phyloP scores from a whole-genome alignment of 2,113 vertebrate genomes.

The Danio rerio region DNA sequence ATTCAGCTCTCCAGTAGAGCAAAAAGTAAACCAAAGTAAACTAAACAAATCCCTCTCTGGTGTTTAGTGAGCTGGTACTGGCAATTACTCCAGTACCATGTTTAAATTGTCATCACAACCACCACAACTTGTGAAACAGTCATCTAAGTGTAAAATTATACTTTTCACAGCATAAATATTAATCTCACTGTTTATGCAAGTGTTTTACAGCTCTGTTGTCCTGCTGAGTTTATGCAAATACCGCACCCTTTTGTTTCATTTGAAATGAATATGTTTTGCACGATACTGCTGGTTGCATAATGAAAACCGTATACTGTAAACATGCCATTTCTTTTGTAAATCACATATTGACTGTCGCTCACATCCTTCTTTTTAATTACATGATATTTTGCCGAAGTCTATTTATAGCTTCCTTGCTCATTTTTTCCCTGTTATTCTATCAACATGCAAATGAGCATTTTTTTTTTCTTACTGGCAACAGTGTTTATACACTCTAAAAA shows the following conservation, averaged over 20 bases:
- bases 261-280: conserved; percentile 1
- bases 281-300: neutral
- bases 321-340: neutral
- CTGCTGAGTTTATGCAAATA: conserved; percentile 23
- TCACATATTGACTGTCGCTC: neutral
- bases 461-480: too few species aligned
- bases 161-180: conserved; percentile 1
- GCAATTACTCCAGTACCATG: neutral
- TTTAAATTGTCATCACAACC: neutral
- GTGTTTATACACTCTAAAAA: too few species aligned
- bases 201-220: neutral
- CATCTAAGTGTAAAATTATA: neutral
- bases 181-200: conserved; percentile 6
- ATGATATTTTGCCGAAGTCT: neutral
- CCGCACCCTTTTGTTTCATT: neutral
- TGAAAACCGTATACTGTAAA: conserved; percentile 1
- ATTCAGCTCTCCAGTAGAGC: neutral
- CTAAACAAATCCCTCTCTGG: neutral
- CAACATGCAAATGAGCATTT: too few species aligned
- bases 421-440: too few species aligned
- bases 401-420: neutral
- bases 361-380: conserved; percentile 19
- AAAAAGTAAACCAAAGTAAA: neutral
- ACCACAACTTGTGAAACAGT: neutral
- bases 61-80: neutral